These are phyloP conservation scores for Xenus cinereus DNA, from an alignment of 2,113 vertebrate genomes.

Conservation along the genomic window DNA sequence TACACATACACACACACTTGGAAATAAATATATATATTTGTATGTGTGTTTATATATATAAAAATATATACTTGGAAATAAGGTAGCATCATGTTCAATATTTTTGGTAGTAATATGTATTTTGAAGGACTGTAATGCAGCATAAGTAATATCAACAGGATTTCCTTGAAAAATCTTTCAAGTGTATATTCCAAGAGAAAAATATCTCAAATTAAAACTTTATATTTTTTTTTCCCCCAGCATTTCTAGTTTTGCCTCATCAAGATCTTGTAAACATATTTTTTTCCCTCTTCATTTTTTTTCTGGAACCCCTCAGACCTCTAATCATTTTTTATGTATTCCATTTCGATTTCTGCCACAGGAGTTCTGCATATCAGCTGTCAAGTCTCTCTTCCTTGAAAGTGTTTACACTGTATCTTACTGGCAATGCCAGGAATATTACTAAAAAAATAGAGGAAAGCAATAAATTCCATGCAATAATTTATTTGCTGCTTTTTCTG, in stretches of 20 bases:
- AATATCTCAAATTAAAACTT: not conserved
- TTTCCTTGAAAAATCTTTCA: not conserved
- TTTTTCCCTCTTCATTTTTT: not conserved
- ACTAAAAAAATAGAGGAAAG: not conserved
- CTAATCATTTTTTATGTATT: not conserved
- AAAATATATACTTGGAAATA: not conserved
- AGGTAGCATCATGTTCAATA: not conserved
- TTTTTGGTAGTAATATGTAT: not conserved
- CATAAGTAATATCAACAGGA: not conserved
- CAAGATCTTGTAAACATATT: not conserved
- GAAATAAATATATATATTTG: not conserved
- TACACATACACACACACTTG: not conserved
- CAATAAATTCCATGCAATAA: not conserved
- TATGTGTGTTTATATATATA: not conserved
- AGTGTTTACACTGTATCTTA: not conserved
- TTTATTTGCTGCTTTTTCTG: not conserved
- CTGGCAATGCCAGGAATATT: not conserved
- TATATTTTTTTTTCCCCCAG: not conserved
- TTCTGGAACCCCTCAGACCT: not conserved
- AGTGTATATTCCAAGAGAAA: not conserved
- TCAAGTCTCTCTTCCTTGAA: not conserved
- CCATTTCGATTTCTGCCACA: not conserved
- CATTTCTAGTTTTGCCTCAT: not conserved
- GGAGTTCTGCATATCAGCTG: not conserved
- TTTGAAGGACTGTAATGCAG: not conserved